phyloP scores from a whole-genome alignment of 2,113 vertebrate species.

The Macrotus californicus region DNA sequence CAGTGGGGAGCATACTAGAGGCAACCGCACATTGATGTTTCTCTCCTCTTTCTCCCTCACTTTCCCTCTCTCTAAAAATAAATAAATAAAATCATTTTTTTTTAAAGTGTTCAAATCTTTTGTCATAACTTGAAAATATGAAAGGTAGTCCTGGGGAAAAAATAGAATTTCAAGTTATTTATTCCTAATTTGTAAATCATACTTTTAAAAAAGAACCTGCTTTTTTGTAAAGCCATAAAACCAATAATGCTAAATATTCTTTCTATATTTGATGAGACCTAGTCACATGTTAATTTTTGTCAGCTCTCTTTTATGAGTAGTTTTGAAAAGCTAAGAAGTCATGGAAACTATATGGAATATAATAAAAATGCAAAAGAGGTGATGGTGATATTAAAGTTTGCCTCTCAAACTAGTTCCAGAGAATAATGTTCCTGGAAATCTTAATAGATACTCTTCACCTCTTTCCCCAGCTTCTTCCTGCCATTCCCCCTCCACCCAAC shows the following conservation, averaged over 20 bases:
- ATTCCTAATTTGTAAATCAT: constrained; percentile 59
- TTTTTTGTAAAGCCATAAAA: not conserved
- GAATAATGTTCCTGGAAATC: not conserved
- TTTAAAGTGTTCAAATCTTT: constrained; percentile 4
- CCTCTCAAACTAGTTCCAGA: not conserved
- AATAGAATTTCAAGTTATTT: constrained; percentile 54
- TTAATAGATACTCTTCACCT: not conserved
- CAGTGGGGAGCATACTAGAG: no score
- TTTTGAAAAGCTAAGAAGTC: constrained; percentile 5
- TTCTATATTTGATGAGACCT: constrained; percentile 17
- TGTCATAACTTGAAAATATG: not conserved
- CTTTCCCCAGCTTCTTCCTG: not conserved
- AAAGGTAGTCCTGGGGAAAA: not conserved
- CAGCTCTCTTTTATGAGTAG: not conserved
- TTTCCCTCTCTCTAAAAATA: no score
- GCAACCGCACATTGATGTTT: no score
- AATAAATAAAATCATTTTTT: not conserved
- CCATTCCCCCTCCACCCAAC: not conserved
- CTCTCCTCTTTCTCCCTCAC: no score
- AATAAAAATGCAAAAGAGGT: not conserved
- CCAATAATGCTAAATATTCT: constrained; percentile 47
- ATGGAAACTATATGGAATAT: not conserved
- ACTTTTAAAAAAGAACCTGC: not conserved
- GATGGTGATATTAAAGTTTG: not conserved
- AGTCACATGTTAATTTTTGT: constrained; percentile 46